Conservation (phyloP, 2,113 vertebrate species). For the Alethe castanea region DNA sequence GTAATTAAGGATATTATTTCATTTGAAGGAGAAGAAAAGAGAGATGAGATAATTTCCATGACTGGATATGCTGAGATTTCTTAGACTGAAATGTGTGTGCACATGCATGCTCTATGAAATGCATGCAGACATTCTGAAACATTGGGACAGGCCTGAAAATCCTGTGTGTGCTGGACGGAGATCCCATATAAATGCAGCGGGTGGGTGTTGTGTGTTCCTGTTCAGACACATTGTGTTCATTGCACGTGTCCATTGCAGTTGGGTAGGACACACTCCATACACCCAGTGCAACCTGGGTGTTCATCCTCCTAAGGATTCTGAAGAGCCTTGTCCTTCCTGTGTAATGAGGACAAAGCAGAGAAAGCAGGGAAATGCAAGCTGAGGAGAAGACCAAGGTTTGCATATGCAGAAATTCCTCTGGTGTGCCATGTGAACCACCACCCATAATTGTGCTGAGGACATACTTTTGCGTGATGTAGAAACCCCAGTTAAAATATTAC, state of each 20-base stretch:
- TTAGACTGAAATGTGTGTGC: neutral
- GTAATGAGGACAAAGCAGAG: neutral
- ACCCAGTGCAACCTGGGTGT: neutral
- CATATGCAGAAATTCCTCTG: neutral
- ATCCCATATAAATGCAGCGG: accelerated
- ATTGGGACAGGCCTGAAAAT: neutral
- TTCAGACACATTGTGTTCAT: neutral
- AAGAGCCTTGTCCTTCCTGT: neutral
- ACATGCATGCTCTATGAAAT: neutral
- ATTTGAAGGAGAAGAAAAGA: neutral
- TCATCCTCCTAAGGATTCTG: neutral
- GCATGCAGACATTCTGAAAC: neutral
- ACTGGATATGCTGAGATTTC: neutral
- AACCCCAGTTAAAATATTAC: neutral
- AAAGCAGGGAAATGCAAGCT: neutral
- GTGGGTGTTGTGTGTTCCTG: neutral
- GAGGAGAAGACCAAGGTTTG: neutral
- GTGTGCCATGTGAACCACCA: neutral
- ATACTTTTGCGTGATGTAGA: neutral
- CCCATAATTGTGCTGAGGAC: neutral
- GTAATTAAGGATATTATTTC: neutral
- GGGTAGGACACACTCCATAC: accelerated
- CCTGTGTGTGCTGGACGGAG: accelerated
- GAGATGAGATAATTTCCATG: neutral
- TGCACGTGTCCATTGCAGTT: accelerated